Conservation (phyloP, 2,113 vertebrate species). For the Aramus guarauna region DNA sequence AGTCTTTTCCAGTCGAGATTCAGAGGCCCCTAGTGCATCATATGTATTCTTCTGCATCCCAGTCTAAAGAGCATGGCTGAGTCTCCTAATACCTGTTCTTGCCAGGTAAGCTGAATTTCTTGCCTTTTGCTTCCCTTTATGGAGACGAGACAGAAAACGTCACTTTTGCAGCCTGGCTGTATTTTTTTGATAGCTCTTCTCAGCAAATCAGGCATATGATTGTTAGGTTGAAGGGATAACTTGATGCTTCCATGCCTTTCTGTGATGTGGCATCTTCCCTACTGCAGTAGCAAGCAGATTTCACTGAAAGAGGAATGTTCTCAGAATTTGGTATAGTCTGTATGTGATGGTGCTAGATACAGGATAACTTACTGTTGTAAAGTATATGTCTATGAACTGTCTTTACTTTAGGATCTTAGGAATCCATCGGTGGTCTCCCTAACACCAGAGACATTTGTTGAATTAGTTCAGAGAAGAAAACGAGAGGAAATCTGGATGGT, state of each 20-base stretch:
- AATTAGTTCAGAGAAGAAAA: constrained; percentile 80
- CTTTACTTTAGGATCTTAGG: constrained; percentile 84
- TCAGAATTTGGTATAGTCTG: neutral
- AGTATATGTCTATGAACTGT: neutral
- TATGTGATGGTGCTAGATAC: neutral
- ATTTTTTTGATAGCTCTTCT: neutral
- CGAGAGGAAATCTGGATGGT: constrained; percentile 86
- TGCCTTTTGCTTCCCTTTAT: neutral
- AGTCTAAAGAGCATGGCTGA: neutral
- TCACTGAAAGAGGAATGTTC: neutral
- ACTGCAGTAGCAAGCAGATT: neutral
- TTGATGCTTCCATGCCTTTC: neutral
- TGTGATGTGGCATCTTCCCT: neutral
- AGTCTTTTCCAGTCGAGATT: neutral
- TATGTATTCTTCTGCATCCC: neutral
- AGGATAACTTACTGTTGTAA: neutral
- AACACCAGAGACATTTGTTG: constrained; percentile 83
- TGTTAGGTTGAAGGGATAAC: neutral
- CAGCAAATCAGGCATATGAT: neutral
- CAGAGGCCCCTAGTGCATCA: neutral
- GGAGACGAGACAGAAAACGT: neutral
- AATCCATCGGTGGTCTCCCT: constrained; percentile 86
- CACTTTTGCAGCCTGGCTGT: neutral
- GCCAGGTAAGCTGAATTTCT: neutral
- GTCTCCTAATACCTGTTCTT: neutral